Base-by-base conservation (phyloP, 2,113 vertebrate genomes). In the Candoia aspera region DNA sequence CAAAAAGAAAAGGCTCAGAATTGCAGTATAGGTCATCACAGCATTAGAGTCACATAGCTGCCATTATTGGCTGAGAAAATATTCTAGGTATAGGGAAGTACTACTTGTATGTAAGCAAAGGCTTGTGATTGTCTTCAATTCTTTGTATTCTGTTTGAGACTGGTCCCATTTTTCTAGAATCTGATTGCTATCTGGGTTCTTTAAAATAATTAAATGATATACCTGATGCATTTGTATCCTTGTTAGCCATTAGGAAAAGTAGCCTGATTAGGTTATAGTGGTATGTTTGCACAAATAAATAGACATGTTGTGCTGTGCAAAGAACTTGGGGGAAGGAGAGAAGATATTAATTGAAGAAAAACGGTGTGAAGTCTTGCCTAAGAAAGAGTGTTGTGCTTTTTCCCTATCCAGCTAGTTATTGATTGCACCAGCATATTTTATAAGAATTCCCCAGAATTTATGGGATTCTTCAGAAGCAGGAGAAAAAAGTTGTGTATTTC, bases 361-460 rank as follows among this genome's bases (percentile, higher is more conserved):
- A 0, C 49, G 64, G 0, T 23, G 0, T 93, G 93, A 93, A 91
- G 37, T 88, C 90, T 37, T 93, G 88, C 89, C 73, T 92, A 73
- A 88, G 89, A 89, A 55, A 83, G n/a, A 83, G 15, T 58, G 26
- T 26, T 93, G 84, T 83, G 10, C 0, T 91, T 2, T 94, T 60
- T 23, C 90, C 2, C 0, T 91, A 94, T 68, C 19, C n/a, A 57
- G 2, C 73, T 89, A 60, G 23, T 49, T 29, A 92, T 85, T 54
- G 90, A 91, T 90, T 95, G 94, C 59, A 84, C 93, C 84, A 92
- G 86, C 85, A 68, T 95, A 94, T 92, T 6, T 86, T 85, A 29
- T 92, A 58, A 90, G 64, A 85, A 90, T 85, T 90, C 55, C 93
- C 88, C 94, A 95, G 95, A 95, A 79, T 91, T 89, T 93, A n/a